A percentile compares a stretch with the other conserved stretches of the same genome.
Evolutionary conservation across 92 coral and sea anemone genomes (phyloP).

Genomic region (Nematostella vectensis): DNA sequence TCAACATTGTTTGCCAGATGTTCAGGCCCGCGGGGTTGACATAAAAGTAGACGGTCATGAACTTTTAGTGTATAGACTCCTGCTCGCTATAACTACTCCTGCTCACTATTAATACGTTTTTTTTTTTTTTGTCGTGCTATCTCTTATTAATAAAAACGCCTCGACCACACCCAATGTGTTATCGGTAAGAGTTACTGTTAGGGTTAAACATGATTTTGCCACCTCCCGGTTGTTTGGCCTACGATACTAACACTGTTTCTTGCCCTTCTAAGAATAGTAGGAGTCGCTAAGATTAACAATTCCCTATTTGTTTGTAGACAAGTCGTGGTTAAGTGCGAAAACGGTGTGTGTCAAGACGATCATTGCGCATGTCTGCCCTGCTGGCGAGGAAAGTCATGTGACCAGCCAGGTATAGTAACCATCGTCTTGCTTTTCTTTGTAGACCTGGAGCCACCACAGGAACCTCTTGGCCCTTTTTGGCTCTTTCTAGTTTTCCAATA

Average conservation of each 20-base stretch:
- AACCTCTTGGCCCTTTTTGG: too few species aligned
- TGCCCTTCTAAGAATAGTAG: neutral
- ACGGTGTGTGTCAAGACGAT: slow-evolving; percentile 40
- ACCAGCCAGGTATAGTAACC: slow-evolving; percentile 37
- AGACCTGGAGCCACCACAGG: too few species aligned
- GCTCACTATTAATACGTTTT: too few species aligned
- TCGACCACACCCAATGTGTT: too few species aligned
- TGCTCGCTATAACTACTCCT: too few species aligned
- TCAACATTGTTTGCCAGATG: too few species aligned
- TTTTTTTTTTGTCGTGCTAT: too few species aligned
- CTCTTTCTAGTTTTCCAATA: neutral
- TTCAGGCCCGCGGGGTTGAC: too few species aligned
- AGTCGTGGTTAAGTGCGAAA: slow-evolving; percentile 19
- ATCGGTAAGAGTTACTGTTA: neutral
- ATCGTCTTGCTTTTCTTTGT: too few species aligned
- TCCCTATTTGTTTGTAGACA: slow-evolving; percentile 9
- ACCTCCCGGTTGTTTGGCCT: neutral
- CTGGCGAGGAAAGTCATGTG: slow-evolving; percentile 62
- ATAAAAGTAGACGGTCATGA: too few species aligned
- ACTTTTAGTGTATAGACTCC: too few species aligned
- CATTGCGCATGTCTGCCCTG: slow-evolving; percentile 53
- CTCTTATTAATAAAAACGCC: too few species aligned
- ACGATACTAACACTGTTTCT: neutral
- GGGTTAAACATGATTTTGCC: neutral
- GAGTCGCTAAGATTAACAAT: neutral